Evolutionary conservation across 37 sponge, comb jelly and placozoan species (phyloP).

Genomic region (Theonella swinhoei): DNA sequence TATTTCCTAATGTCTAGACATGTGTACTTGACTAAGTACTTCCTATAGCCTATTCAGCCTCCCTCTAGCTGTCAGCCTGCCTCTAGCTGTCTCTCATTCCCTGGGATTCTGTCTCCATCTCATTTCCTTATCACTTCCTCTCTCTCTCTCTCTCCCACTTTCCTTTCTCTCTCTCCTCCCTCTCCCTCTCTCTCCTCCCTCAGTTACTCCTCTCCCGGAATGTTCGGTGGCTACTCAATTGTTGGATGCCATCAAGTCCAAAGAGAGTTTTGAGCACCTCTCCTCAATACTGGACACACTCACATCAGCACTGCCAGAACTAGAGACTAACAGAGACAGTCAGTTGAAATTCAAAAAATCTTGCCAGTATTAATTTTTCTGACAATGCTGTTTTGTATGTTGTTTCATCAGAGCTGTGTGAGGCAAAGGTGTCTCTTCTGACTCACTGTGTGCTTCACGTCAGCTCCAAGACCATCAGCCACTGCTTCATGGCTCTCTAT

Average conservation of each 20-base stretch:
- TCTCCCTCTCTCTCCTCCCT: not conserved
- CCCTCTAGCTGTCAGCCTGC: too few relatives aligned
- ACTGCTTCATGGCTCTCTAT: slow-evolving; percentile 77
- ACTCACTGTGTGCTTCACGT: slow-evolving; percentile 84
- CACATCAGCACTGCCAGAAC: slow-evolving; percentile 28
- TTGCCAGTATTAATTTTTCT: not conserved
- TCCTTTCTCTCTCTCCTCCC: too few relatives aligned
- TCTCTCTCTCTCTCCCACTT: too few relatives aligned
- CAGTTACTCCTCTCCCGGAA: slow-evolving; percentile 20
- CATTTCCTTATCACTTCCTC: too few relatives aligned
- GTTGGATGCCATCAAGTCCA: slow-evolving; percentile 51
- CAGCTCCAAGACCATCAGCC: slow-evolving; percentile 87
- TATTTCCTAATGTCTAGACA: too few relatives aligned
- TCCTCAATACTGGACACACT: slow-evolving; percentile 19
- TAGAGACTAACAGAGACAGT: slow-evolving; percentile 26
- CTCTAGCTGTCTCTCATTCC: too few relatives aligned
- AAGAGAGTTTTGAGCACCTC: slow-evolving; percentile 35
- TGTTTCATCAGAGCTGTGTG: slow-evolving; percentile 31
- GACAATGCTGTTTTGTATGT: not conserved
- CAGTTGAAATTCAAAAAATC: not conserved
- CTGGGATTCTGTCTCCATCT: too few relatives aligned
- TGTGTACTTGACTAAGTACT: too few relatives aligned
- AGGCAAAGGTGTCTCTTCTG: slow-evolving; percentile 72
- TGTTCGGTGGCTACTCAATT: slow-evolving; percentile 37
- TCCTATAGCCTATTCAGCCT: too few relatives aligned